A percentile compares a stretch with the other conserved stretches of the same genome.
These are phyloP conservation scores for Ophion costatus DNA, from an alignment of 2,888 invertebrate genomes.

Conservation along the genomic window DNA sequence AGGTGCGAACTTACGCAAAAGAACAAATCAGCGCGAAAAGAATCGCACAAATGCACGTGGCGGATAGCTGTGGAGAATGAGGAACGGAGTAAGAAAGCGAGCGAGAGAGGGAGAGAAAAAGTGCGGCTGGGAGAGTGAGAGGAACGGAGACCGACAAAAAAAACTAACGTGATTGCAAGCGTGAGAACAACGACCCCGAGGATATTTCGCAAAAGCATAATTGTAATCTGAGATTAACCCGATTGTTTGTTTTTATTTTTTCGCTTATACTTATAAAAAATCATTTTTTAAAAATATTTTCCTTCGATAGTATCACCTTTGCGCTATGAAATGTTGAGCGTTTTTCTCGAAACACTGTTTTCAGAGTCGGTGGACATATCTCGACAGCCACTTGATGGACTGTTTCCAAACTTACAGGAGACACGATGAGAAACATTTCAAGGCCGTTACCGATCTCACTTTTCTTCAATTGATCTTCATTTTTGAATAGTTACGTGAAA, in stretches of 20 bases:
- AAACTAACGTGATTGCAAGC: slow-evolving; percentile 61
- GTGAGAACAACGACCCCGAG: slow-evolving; percentile 67
- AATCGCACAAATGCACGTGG: slow-evolving; percentile 38
- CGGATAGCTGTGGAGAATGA: slow-evolving; percentile 44
- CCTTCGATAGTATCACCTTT: too few relatives aligned
- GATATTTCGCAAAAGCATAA: slow-evolving; percentile 61
- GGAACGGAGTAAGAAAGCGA: not conserved
- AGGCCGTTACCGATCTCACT: too few relatives aligned
- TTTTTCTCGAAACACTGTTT: too few relatives aligned
- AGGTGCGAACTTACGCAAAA: slow-evolving; percentile 54
- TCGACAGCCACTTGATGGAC: too few relatives aligned
- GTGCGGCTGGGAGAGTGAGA: slow-evolving; percentile 19
- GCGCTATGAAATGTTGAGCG: too few relatives aligned
- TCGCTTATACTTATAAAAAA: not conserved
- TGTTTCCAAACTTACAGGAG: too few relatives aligned
- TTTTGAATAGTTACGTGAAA: too few relatives aligned
- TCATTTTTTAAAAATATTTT: too few relatives aligned
- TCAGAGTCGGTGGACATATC: too few relatives aligned
- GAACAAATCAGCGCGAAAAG: slow-evolving; percentile 32
- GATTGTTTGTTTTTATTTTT: slow-evolving; percentile 64
- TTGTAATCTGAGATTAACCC: slow-evolving; percentile 60
- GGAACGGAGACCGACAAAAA: slow-evolving; percentile 48
- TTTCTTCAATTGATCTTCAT: too few relatives aligned
- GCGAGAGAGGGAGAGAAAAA: slow-evolving; percentile 28
- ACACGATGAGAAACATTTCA: too few relatives aligned